Evolutionary conservation across 2,113 vertebrate genomes (phyloP), one percentile per base, ranked within the genome.

Genomic region (Castor canadensis): DNA sequence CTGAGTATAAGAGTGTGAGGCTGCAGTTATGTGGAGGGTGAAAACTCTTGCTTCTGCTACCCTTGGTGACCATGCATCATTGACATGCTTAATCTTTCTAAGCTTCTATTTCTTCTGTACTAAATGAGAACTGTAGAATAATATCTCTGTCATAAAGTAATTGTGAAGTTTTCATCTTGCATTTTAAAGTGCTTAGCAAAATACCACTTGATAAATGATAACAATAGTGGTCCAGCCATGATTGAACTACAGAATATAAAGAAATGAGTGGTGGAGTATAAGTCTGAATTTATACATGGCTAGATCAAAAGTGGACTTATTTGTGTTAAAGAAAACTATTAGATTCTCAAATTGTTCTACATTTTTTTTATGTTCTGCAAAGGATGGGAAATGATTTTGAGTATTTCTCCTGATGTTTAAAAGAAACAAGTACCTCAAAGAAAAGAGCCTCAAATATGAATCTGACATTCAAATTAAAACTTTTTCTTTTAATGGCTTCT

Each of bases 341-440:
- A 43, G 1, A 45, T 79, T 88, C 64, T 93, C 49, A 96, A 79
- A 91, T 82, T 72, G 71, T 94, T 83, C 66, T 66, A 40, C 89
- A 89, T 60, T 60, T 45, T 47, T 19, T 86, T 86, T 89, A 26
- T 60, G 22, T 95, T 62, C 91, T 64, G 6, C 43, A 87, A 49
- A 77, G 43, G 60, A 87, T 81, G 79, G 87, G 45, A 87, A 94
- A 87, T 90, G 87, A 94, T 97, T 96, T 93, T 91, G 52, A 89
- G n/a, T 76, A 90, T 87, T 93, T 95, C 72, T 92, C 84, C 77
- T 96, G 94, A 49, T 95, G 81, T 32, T 93, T 96, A 80, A 87
- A 84, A 93, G 40, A 60, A 95, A 84, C 40, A 90, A 87, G 94
- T 92, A 77, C 20, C 87, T 96, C 87, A 96, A 96, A 96, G 86